Conservation (phyloP, 2,888 invertebrate genomes). For the Yponomeuta evonymella region DNA sequence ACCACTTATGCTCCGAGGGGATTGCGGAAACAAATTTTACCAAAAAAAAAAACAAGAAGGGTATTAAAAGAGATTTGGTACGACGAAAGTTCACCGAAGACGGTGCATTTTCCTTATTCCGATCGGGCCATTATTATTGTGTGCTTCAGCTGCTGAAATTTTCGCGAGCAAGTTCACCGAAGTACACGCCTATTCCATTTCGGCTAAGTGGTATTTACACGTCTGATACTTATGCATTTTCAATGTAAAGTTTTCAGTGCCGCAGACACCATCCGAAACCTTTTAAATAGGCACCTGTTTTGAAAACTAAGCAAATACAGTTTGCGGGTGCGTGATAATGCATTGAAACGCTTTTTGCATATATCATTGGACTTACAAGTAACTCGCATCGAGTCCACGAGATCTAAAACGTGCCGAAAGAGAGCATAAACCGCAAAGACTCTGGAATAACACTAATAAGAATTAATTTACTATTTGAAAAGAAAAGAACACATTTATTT, state of each 20-base stretch:
- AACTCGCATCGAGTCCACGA: too few relatives aligned
- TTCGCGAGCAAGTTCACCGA: background rate
- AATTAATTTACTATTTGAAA: too few relatives aligned
- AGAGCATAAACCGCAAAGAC: too few relatives aligned
- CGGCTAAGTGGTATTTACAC: slow-evolving; percentile 10
- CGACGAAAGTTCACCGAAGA: slow-evolving; percentile 2
- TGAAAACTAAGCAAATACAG: background rate
- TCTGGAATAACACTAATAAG: too few relatives aligned
- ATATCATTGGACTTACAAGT: too few relatives aligned
- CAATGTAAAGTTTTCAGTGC: background rate
- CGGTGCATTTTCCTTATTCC: slow-evolving; percentile 11
- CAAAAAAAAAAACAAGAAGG: slow-evolving; percentile 5
- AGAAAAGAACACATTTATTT: too few relatives aligned
- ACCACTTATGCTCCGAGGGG: slow-evolving; percentile 5
- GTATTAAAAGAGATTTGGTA: slow-evolving; percentile 10
- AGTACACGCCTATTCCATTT: slow-evolving; percentile 15
- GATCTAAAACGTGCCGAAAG: too few relatives aligned
- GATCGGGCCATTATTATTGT: slow-evolving; percentile 7
- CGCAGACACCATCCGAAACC: background rate
- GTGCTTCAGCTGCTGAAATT: background rate
- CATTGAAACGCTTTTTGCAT: too few relatives aligned
- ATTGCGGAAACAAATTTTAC: background rate
- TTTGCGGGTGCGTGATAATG: background rate
- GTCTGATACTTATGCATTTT: slow-evolving; percentile 11
- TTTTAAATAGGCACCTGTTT: background rate